Evolutionary conservation across 2,113 vertebrate genomes (phyloP), one percentile per base, ranked within the genome.

Genomic region (Sebastes fasciatus): DNA sequence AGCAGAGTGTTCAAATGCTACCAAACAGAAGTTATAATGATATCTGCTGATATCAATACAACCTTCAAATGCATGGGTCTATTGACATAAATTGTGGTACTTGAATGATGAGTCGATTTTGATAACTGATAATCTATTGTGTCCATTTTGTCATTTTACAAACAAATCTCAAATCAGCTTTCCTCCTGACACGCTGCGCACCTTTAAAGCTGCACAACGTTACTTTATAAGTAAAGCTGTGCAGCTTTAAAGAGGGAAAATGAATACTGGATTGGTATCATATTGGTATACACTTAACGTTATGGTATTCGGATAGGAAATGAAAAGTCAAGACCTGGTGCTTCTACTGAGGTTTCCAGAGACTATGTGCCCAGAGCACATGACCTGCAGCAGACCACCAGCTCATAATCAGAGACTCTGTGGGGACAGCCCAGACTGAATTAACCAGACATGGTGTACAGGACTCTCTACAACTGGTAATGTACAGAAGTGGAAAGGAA

Each of bases 351-450:
- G 55, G 67, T 46, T 67, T 74, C 52, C 19, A 49, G 14, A 51
- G 57, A 42, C 16, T 8, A 19, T 19, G 81, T 19, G 81, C 64
- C 55, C 16, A 49, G 9, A 88, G 64, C 89, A 89, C 88, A 86
- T 91, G 89, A 93, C 84, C 77, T 45, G 40, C 64, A 75, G 72
- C 75, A 75, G 55, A 89, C 80, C 88, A 84, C 84, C 87, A 71
- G 82, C 72, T 88, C 77, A 64, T 64, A 89, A 88, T 88, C 79
- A 90, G 52, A 75, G 71, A 19, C 69, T 72, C 46, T 13, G 21
- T 1, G 3, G 49, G 45, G 68, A 81, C 57, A 76, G 70, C 69
- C 64, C 11, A 52, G 11, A 68, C 16, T 21, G 26, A 74, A 63
- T 52, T 55, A 60, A 74, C 7, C 60, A 51, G 26, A 42, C 60